Percentiles rank a stretch among this genome's conserved stretches.
phyloP scores from a whole-genome alignment of 2,888 invertebrate species.

The Euclidia mi region DNA sequence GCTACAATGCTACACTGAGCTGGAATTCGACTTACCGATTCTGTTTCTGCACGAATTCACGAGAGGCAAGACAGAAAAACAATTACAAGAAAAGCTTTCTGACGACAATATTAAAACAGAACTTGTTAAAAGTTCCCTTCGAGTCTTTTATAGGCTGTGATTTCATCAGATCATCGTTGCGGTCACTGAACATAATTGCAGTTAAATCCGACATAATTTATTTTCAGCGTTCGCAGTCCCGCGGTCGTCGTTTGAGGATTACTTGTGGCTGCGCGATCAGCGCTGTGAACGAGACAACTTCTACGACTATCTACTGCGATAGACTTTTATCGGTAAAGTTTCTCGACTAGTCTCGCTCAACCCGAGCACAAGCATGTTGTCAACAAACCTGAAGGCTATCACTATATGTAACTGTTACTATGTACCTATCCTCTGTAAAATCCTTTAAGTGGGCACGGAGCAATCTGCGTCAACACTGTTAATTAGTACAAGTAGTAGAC shows the following conservation, averaged over 20 bases:
- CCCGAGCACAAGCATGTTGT: conserved; percentile 17
- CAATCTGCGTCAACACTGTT: conserved; percentile 25
- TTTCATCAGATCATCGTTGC: conserved; percentile 61
- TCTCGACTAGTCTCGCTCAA: conserved; percentile 39
- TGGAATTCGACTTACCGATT: conserved; percentile 23
- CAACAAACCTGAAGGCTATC: conserved; percentile 17
- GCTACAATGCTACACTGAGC: conserved; percentile 20
- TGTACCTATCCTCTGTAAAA: conserved; percentile 9
- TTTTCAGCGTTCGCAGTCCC: conserved; percentile 61
- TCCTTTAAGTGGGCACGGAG: conserved; percentile 9
- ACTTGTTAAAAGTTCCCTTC: conserved; percentile 46
- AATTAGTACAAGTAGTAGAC: conserved; percentile 17
- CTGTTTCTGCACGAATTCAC: conserved; percentile 43
- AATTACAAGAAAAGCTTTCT: conserved; percentile 54
- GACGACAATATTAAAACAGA: conserved; percentile 40
- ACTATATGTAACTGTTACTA: conserved; percentile 14
- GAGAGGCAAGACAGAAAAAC: conserved; percentile 45
- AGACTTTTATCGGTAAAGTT: conserved; percentile 57
- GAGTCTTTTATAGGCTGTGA: conserved; percentile 42
- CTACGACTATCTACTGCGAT: too few species aligned
- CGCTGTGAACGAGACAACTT: conserved; percentile 45
- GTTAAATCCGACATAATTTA: conserved; percentile 68
- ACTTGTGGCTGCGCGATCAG: conserved; percentile 50
- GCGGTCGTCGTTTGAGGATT: conserved; percentile 48
- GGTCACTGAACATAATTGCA: conserved; percentile 68